Base-by-base conservation (phyloP, 2,888 invertebrate species). In the Epirrhoe alternata region DNA sequence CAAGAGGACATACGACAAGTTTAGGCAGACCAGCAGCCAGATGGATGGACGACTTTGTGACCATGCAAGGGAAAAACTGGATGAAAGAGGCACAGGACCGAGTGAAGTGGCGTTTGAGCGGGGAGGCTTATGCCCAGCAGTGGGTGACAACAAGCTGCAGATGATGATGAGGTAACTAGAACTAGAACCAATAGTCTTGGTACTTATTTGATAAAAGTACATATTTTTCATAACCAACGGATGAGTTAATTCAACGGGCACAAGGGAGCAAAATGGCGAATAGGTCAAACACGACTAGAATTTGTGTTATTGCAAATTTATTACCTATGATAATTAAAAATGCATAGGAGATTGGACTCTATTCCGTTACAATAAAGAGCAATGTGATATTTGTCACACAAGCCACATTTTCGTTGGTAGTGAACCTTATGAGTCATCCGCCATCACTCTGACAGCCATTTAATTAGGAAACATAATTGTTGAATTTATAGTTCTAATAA, bases 241-340 rank as follows among this genome's bases (percentile, higher is more conserved):
- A 77, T 74, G 77, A 74, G 72, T 77, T 78, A 80, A 77, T 80
- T 81, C 76, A 80, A 78, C 64, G 33, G 61, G 57, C 73, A 66
- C 74, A 64, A 74, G 79, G 79, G 79, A 79, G 76, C 76, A 69
- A 65, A 52, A 56, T 69, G 75, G 76, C 80, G 86, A 84, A 81
- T 86, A 81, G 88, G 88, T 88, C 88, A 87, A 85, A 81, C 77
- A 79, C 71, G 81, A 87, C 86, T 79, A 87, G 82, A 86, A 85
- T 85, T 84, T 81, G 76, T 78, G 77, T 68, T 50, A 77, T 74
- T 73, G 74, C 76, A 68, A 71, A 68, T 31, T 68, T 66, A 47
- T 72, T 71, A 49, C 66, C 31, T 6, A n/a, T 61, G 59, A 5
- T 68, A 61, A 73, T 67, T 61, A 6, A 61, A 56, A 30, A 6